Evolutionary conservation across 2,888 invertebrate genomes (phyloP).

Genomic region (Drosophila kambysellisi): DNA sequence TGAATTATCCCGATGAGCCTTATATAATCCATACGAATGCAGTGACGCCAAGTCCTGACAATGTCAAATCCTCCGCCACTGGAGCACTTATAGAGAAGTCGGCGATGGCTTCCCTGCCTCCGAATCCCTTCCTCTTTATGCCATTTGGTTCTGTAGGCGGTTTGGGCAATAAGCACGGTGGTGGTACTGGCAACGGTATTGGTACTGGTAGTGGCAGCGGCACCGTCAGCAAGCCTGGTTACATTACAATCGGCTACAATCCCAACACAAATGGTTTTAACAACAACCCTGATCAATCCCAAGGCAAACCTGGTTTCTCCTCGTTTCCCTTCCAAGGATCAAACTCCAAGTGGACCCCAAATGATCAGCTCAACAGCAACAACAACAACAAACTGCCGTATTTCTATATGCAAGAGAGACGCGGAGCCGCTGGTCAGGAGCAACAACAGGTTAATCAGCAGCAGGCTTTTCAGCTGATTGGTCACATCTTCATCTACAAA

Average conservation of each 20-base stretch:
- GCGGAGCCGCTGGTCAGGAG: background rate
- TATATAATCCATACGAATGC: constrained; percentile 11
- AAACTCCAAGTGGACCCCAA: background rate
- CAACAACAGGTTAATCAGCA: background rate
- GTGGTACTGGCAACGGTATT: background rate
- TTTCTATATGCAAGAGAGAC: constrained; percentile 23
- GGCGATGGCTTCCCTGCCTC: constrained; percentile 25
- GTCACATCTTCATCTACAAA: constrained; percentile 49
- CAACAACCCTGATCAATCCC: background rate
- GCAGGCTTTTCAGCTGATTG: constrained; percentile 36
- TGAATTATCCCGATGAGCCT: background rate
- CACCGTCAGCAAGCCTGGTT: background rate
- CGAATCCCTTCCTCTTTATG: constrained; percentile 6
- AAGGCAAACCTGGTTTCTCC: constrained; percentile 19
- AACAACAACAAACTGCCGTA: constrained; percentile 22
- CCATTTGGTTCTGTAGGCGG: constrained; percentile 8
- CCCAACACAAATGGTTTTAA: constrained; percentile 12
- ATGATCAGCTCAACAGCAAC: constrained; percentile 10
- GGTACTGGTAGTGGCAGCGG: background rate
- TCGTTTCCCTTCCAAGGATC: constrained; percentile 31
- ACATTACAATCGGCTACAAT: background rate
- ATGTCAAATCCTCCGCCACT: background rate
- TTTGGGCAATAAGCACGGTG: constrained; percentile 10
- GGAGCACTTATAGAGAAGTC: constrained; percentile 16
- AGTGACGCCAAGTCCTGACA: background rate